Evolutionary conservation across 2,888 invertebrate species (phyloP).

Genomic region (Priocnemis perturbator): DNA sequence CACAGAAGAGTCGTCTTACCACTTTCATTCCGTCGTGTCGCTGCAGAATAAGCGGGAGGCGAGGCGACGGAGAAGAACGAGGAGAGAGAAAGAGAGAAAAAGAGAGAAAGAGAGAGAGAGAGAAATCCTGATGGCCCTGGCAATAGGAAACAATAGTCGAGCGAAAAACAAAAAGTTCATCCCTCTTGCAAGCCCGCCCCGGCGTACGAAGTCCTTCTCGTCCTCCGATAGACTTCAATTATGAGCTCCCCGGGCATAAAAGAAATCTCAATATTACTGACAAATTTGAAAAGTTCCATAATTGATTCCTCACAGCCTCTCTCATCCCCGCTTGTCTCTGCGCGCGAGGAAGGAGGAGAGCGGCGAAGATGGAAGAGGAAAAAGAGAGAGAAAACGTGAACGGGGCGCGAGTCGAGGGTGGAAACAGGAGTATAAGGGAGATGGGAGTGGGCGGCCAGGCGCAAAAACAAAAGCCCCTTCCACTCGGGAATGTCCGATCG

Average conservation of each 20-base stretch:
- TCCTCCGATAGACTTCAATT: slow-evolving; percentile 73
- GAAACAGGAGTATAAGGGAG: slow-evolving; percentile 52
- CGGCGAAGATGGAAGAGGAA: slow-evolving; percentile 20
- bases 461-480: slow-evolving; percentile 62
- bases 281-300: slow-evolving; percentile 75
- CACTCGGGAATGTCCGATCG: slow-evolving; percentile 62
- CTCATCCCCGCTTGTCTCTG: slow-evolving; percentile 24
- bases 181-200: slow-evolving; percentile 33
- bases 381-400: slow-evolving; percentile 24
- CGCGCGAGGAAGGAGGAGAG: slow-evolving; percentile 44
- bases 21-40: slow-evolving; percentile 39
- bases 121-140: slow-evolving; percentile 54
- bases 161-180: slow-evolving; percentile 72
- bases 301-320: slow-evolving; percentile 69
- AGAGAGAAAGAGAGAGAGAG: slow-evolving; percentile 30
- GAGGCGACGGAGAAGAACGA: slow-evolving; percentile 6
- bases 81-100: slow-evolving; percentile 29
- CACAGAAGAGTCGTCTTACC: slow-evolving; percentile 46
- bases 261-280: slow-evolving; percentile 75
- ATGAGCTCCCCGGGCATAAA: slow-evolving; percentile 70
- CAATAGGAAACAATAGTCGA: slow-evolving; percentile 71
- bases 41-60: slow-evolving; percentile 22
- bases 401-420: slow-evolving; percentile 32
- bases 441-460: slow-evolving; percentile 52
- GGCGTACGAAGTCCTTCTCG: slow-evolving; percentile 49